Evolutionary conservation across 2,888 invertebrate genomes (phyloP).

Genomic region (Chrysolina americana): DNA sequence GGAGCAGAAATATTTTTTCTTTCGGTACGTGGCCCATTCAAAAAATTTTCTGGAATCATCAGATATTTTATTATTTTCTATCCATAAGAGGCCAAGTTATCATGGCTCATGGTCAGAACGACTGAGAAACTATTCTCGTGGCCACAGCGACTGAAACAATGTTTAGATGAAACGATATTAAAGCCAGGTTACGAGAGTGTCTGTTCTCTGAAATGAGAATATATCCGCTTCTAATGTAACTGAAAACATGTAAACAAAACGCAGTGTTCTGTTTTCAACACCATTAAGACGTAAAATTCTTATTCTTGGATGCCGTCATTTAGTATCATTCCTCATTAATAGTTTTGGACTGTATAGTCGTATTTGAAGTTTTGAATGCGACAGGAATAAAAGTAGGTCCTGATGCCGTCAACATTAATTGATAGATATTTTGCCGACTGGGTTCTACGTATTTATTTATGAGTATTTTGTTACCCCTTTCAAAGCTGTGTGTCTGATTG

Average conservation of each 20-base stretch:
- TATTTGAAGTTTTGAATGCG: neutral
- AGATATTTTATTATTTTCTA: too few species aligned
- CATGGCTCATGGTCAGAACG: too few species aligned
- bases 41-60: too few species aligned
- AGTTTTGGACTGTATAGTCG: neutral
- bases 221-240: slow-evolving; percentile 62
- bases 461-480: too few species aligned
- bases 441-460: too few species aligned
- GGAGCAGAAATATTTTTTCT: too few species aligned
- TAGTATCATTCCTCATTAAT: neutral
- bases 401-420: too few species aligned
- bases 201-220: slow-evolving; percentile 63
- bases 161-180: slow-evolving; percentile 49
- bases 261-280: slow-evolving; percentile 52
- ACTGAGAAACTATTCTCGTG: slow-evolving; percentile 8
- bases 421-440: too few species aligned
- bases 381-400: too few species aligned
- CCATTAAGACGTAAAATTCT: slow-evolving; percentile 48
- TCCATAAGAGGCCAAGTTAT: too few species aligned
- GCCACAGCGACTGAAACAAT: slow-evolving; percentile 43
- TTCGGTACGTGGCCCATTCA: too few species aligned
- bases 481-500: too few species aligned
- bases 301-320: slow-evolving; percentile 10
- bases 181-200: slow-evolving; percentile 49
- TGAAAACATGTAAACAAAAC: slow-evolving; percentile 61